A percentile compares a stretch with the other conserved stretches of the same genome.
Evolutionary conservation across 1,140 invertebrate species (phyloP).

Genomic region (Drosophila paulistorum): DNA sequence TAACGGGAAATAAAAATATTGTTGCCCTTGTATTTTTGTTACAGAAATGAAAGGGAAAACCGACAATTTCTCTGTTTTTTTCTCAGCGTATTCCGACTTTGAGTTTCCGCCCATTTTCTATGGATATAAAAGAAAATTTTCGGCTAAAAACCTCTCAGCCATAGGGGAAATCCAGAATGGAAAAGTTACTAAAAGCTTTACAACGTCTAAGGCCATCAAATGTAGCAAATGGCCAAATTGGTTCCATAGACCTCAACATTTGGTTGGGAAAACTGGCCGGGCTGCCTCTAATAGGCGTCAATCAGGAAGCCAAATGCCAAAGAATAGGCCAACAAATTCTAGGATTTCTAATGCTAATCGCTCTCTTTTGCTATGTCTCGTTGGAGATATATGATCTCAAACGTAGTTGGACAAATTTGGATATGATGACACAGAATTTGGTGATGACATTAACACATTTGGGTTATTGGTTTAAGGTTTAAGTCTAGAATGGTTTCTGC

Average conservation of each 20-base stretch:
- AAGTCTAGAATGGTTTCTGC: neutral
- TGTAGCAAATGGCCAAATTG: conserved; percentile 7
- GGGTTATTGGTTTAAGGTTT: conserved; percentile 12
- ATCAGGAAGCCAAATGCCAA: neutral
- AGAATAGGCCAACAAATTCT: neutral
- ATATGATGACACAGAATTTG: conserved; percentile 3
- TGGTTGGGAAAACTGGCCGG: conserved; percentile 1
- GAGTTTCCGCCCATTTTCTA: neutral
- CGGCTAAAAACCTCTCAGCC: neutral
- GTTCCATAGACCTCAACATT: conserved; percentile 17
- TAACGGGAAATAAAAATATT: no score
- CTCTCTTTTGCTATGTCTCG: neutral
- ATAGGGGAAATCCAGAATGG: neutral
- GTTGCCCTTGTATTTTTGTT: neutral
- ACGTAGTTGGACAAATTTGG: conserved; percentile 8
- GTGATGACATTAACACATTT: conserved; percentile 10
- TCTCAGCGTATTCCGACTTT: neutral
- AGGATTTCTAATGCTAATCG: neutral
- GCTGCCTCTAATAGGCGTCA: neutral
- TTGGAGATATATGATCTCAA: conserved; percentile 6
- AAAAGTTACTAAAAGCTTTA: conserved; percentile 5
- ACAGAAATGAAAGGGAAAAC: neutral
- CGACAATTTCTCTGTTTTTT: neutral
- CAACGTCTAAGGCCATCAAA: conserved; percentile 1
- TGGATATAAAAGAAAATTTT: conserved; percentile 9